Base-by-base conservation (phyloP, 2,888 invertebrate species). In the Pyrrhia umbra region DNA sequence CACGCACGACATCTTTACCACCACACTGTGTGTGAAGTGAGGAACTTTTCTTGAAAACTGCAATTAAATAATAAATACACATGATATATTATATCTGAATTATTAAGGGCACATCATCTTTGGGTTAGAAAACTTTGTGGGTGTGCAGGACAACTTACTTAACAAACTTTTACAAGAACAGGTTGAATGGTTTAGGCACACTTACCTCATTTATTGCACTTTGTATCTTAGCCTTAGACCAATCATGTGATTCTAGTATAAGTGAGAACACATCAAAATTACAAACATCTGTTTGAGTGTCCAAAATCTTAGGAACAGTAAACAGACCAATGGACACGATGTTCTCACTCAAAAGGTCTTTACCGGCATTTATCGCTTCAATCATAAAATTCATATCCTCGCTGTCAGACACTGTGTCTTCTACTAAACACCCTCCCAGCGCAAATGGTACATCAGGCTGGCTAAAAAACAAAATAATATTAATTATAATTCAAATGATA, bases 341-440 rank as follows among this genome's bases (percentile, higher is more conserved):
- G 68, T 91, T 93, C 40, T 91, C 90, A 71, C 89, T 90, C 6
- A 90, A 80, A 70, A 84, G 89, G 6, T 88, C 87, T 47, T 82
- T 82, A 40, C 80, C 80, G 30, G 83, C 79, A 66, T 91, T 91
- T 0, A 88, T 68, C 10, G 81, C 78, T 2, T 88, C 80, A n/a
- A 93, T 83, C 37, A 93, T 81, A 4, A 77, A 72, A 23, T 82
- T 79, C 39, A 93, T 81, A 62, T 94, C 89, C 66, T 67, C 81
- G 20, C 80, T 70, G 30, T 88, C 84, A 54, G 79, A 82, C 34
- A 90, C 82, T 37, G 90, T 89, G 63, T 92, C 95, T 65, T 94
- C 93, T 13, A 95, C 88, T 15, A 93, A 88, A 77, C 95, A 95
- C 8, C 95, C 95, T 16, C 93, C 95, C 40, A 95, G 81, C 4